phyloP scores from a whole-genome alignment of 1,140 invertebrate species.

The Sycophaga agraensis region DNA sequence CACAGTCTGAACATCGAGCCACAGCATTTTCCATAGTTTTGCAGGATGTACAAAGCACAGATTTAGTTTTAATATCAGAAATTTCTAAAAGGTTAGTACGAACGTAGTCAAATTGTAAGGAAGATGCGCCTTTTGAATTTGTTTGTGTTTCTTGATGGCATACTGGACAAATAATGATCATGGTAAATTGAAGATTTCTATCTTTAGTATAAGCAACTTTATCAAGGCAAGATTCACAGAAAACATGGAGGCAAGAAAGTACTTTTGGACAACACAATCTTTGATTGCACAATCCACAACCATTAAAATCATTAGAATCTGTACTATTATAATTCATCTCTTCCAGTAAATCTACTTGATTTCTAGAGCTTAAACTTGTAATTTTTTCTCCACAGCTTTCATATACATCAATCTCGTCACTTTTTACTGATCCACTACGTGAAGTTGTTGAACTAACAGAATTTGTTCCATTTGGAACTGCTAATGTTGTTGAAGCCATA shows the following conservation, averaged over 20 bases:
- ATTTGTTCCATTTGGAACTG: conserved; percentile 25
- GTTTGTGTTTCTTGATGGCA: conserved; percentile 83
- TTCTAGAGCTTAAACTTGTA: conserved; percentile 27
- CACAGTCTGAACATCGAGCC: conserved; percentile 89
- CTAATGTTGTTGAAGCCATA: conserved; percentile 28
- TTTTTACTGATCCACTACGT: conserved; percentile 26
- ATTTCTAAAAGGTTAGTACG: conserved; percentile 83
- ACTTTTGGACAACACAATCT: conserved; percentile 79
- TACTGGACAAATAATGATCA: conserved; percentile 69
- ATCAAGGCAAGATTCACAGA: conserved; percentile 86
- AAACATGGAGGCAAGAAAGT: conserved; percentile 88
- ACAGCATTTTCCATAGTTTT: conserved; percentile 88
- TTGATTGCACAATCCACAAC: conserved; percentile 62
- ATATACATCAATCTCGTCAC: conserved; percentile 27
- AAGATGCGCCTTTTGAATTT: conserved; percentile 70
- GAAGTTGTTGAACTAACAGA: conserved; percentile 23
- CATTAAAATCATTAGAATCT: conserved; percentile 16
- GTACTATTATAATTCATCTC: conserved; percentile 23
- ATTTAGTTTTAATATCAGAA: conserved; percentile 72
- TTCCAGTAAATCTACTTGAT: conserved; percentile 25
- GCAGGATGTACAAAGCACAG: conserved; percentile 82
- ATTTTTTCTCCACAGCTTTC: conserved; percentile 27
- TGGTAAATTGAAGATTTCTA: conserved; percentile 61
- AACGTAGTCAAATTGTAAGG: conserved; percentile 80
- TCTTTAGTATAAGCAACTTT: conserved; percentile 73